A percentile compares a stretch with the other conserved stretches of the same genome.
phyloP scores from a whole-genome alignment of 2,888 invertebrate species.

The Dione vanillae region DNA sequence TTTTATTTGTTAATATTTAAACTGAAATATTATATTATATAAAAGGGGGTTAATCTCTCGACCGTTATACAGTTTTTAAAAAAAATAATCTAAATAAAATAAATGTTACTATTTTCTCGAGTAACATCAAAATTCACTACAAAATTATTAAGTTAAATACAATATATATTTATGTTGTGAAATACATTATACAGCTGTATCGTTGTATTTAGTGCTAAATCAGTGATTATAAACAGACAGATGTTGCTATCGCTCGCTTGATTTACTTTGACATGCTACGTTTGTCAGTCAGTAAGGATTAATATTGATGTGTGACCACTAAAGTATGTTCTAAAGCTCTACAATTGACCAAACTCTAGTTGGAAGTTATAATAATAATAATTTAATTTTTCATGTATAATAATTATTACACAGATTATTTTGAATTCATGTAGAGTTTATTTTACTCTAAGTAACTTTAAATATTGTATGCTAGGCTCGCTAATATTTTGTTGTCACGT shows the following conservation, averaged over 20 bases:
- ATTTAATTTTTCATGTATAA: too few species aligned
- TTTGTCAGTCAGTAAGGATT: constrained; percentile 1
- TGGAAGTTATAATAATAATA: too few species aligned
- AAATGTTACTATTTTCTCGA: neutral
- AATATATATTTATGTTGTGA: neutral
- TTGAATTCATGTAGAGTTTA: neutral
- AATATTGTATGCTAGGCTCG: neutral
- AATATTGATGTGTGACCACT: too few species aligned
- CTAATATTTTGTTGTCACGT: too few species aligned
- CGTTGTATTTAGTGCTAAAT: constrained; percentile 9
- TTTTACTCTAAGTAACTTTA: neutral
- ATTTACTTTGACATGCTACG: constrained; percentile 20
- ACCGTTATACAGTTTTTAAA: too few species aligned
- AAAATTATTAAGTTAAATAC: neutral
- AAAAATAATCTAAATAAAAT: too few species aligned
- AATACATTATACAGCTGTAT: neutral
- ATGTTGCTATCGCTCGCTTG: constrained; percentile 19
- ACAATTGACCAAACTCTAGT: too few species aligned
- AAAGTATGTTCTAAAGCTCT: too few species aligned
- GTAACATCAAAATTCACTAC: too few species aligned
- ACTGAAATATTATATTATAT: neutral
- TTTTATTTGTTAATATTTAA: too few species aligned
- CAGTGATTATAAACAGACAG: constrained; percentile 17
- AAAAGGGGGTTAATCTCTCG: neutral
- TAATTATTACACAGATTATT: neutral